A percentile compares a stretch with the other conserved stretches of the same genome.
Evolutionary conservation across 1,140 invertebrate species (phyloP).

Genomic region (Parapsyche elsis): DNA sequence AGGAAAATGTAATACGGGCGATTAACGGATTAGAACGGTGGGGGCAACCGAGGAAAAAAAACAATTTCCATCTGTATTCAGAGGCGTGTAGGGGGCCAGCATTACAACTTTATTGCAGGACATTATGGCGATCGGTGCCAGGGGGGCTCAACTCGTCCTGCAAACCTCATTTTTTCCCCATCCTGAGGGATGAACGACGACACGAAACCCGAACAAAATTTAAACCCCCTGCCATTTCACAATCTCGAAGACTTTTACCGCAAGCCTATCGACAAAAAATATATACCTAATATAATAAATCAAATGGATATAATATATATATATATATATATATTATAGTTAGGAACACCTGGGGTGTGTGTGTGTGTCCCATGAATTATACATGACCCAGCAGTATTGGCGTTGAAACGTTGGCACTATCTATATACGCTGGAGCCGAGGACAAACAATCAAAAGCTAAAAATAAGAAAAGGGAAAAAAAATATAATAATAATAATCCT

Average conservation of each 20-base stretch:
- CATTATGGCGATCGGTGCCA: constrained; percentile 13
- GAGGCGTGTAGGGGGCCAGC: not conserved
- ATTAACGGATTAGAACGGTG: constrained; percentile 11
- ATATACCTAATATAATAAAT: too few relatives aligned
- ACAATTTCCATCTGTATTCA: constrained; percentile 23
- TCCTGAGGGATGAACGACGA: too few relatives aligned
- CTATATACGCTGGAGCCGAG: not conserved
- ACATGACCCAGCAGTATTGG: constrained; percentile 2
- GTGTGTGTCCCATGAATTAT: constrained; percentile 11
- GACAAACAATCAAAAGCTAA: not conserved
- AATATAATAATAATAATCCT: not conserved
- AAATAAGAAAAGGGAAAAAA: constrained; percentile 5
- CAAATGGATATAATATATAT: too few relatives aligned
- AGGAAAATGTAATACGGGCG: not conserved
- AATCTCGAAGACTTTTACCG: too few relatives aligned
- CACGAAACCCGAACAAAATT: too few relatives aligned
- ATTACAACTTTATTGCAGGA: constrained; percentile 27
- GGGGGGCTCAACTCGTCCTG: not conserved
- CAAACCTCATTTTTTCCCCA: constrained; percentile 18
- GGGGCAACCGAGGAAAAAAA: not conserved
- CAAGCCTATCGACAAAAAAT: too few relatives aligned
- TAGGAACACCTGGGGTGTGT: constrained; percentile 3
- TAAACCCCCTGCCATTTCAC: too few relatives aligned
- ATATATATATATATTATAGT: constrained; percentile 13
- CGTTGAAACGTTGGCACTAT: too few relatives aligned